Base-by-base conservation (phyloP, 2,888 invertebrate genomes). In the Mechanitis mazaeus region DNA sequence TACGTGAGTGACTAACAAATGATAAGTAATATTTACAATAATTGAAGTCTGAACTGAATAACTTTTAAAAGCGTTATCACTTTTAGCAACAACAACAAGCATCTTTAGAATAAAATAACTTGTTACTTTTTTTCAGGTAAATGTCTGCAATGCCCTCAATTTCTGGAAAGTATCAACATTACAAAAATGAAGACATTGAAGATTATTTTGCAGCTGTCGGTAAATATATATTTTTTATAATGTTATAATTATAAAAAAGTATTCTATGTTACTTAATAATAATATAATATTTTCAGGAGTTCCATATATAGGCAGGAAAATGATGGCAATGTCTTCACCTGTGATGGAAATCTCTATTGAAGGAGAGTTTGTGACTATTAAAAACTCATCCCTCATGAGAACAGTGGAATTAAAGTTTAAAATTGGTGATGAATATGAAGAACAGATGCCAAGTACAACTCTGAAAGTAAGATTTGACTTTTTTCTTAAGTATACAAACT, bases 111-210 rank as follows among this genome's bases (percentile, higher is more conserved):
- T 20, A 20, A 20, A 28, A 47, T n/a, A 11, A 50, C 9, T 50
- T 31, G 28, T 50, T n/a, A 35, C 35, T 55, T 55, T 1, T 33
- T 60, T 60, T 56, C 33, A 50, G 50, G 45, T 38, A 42, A 45
- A 12, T 31, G 20, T 20, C 20, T 31, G 82, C 76, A 72, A 93
- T 93, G 93, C 86, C 87, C 59, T 79, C 91, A 56, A 90, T 93
- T 42, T 72, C 83, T 61, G 94, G 94, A 72, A 92, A 91, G 77
- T 94, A 93, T 79, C 90, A 91, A 70, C 92, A 93, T 69, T 91
- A 92, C 69, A 91, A 90, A 73, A 93, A 92, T 81, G 93, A 93
- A 75, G 92, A 93, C 78, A 82, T 93, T 71, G 93, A 93, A 62
- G 92, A 92, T 66, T 94, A 93, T 76, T 94, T 92, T 71, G 85